A percentile compares a stretch with the other conserved stretches of the same genome.
phyloP scores from a whole-genome alignment of 2,797 vertebrate genomes.

The Florisuga fusca region DNA sequence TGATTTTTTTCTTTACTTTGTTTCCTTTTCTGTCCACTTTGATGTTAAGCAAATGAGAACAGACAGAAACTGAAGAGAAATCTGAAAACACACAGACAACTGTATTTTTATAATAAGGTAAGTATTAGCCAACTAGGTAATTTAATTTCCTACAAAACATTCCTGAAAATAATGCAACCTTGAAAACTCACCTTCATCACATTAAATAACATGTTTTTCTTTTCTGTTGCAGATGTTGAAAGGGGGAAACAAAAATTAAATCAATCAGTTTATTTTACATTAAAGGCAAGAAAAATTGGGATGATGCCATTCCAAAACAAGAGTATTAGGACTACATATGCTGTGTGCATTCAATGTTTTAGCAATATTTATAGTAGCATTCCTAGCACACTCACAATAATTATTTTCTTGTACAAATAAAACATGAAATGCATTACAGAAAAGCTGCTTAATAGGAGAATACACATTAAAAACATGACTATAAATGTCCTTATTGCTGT shows the following conservation, averaged over 20 bases:
- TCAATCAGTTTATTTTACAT: background rate
- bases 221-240: background rate
- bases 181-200: constrained; percentile 17
- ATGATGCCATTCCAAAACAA: background rate
- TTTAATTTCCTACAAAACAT: background rate
- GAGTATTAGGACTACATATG: background rate
- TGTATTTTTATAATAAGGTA: background rate
- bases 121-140: background rate
- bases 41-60: background rate
- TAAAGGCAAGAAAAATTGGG: background rate
- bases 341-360: background rate
- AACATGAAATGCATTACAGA: background rate
- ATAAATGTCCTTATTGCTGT: background rate
- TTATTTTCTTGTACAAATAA: constrained; percentile 5
- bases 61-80: background rate
- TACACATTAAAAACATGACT: background rate
- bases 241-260: background rate
- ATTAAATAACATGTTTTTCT: background rate
- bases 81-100: background rate
- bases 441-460: background rate
- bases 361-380: background rate
- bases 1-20: background rate
- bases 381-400: background rate
- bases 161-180: background rate
- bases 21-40: background rate